These are phyloP conservation scores for Astreopora myriophthalma DNA, from an alignment of 64 coral and sea anemone species.

Conservation along the genomic window DNA sequence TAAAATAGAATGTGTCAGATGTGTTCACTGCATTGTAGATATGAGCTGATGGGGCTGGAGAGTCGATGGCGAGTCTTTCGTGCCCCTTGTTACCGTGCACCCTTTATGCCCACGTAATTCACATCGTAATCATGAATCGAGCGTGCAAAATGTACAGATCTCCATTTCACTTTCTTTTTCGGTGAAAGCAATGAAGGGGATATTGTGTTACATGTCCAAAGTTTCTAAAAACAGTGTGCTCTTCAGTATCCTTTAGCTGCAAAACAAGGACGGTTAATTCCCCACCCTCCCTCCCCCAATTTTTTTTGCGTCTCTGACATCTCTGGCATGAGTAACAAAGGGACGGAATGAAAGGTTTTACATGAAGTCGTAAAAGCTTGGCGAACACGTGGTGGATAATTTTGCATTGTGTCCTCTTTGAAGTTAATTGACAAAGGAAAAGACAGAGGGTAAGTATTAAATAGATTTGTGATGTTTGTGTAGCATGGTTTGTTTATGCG, in stretches of 20 bases:
- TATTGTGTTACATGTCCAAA: not conserved
- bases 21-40: too few species aligned
- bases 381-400: conserved; percentile 23
- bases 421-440: conserved; percentile 17
- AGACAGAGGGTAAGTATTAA: conserved; percentile 16
- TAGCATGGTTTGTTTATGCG: conserved; percentile 26
- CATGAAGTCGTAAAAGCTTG: conserved; percentile 29
- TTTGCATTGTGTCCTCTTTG: conserved; percentile 12
- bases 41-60: too few species aligned
- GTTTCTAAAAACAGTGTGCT: too few species aligned
- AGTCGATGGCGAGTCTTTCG: too few species aligned
- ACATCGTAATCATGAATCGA: too few species aligned
- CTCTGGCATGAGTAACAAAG: conserved; percentile 20
- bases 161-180: too few species aligned
- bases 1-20: too few species aligned
- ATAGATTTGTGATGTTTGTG: conserved; percentile 26
- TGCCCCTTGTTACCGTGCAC: too few species aligned
- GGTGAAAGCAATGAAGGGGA: too few species aligned
- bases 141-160: not conserved
- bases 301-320: conserved; percentile 22
- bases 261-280: conserved; percentile 9
- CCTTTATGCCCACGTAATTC: too few species aligned
- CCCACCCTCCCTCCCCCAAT: not conserved
- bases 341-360: conserved; percentile 17
- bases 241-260: conserved; percentile 21